Evolutionary conservation across 2,113 vertebrate genomes (phyloP), one percentile per base, ranked within the genome.

Genomic region (Cephalopholis sonnerati): DNA sequence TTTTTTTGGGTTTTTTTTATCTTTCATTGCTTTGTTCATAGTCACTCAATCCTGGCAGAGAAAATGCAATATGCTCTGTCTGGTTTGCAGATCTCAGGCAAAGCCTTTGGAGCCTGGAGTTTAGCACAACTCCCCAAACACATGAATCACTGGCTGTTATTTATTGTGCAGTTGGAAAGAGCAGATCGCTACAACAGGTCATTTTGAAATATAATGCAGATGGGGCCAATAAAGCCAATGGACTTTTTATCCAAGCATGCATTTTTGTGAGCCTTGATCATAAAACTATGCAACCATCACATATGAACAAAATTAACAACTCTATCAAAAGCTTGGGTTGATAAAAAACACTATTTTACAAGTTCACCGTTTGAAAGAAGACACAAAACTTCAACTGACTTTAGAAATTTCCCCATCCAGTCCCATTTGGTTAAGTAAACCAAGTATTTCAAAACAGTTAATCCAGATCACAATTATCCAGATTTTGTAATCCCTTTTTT

Each of bases 121-220:
- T 89, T 74, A 78, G 55, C 68, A 29, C 7, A 22, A 24, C 48
- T 84, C 81, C 78, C 58, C 20, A 36, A 79, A 80, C 81, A 80
- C 81, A 88, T 82, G 73, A 90, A 84, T 85, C 82, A 85, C 54
- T 2, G 29, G 46, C 82, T 83, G 64, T 80, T 85, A 78, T 91
- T 88, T 84, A 87, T 85, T 64, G 36, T 55, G 62, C 54, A 27
- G 75, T 36, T 71, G 61, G 53, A 74, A 63, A 39, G 48, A 22
- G 9, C 71, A 61, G 66, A 57, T 79, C 58, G 53, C 55, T 12
- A 36, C 5, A 46, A n/a, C 27, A n/a, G 61, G 51, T 54, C 51
- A 51, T 82, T 90, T 74, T 61, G 61, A 57, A 77, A 64, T 71
- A 63, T 24, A 79, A 61, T 24, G 22, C 77, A 82, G 68, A 72